Evolutionary conservation across 2,888 invertebrate genomes (phyloP), one percentile per base, ranked within the genome.

Genomic region (Uloborus plumipes): DNA sequence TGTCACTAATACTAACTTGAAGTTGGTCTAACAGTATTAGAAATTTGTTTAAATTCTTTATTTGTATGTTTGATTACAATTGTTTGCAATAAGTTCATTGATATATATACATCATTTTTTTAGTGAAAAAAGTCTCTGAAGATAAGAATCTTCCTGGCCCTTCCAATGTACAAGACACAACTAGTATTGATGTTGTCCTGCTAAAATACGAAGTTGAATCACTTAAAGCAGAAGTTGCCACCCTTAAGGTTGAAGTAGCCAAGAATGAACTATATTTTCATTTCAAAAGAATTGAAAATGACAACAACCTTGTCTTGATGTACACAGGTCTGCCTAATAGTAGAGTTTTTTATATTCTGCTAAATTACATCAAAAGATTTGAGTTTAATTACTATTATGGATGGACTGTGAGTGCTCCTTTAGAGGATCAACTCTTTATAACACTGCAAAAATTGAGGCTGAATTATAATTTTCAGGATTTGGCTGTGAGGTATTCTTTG

Each of bases 351-450:
- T 16, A 61, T 61, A 61, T 61, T 15, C 20, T 61, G 13, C 13
- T 61, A 3, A 61, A 61, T 26, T 61, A 61, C 7, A 26, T 61
- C 15, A 18, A n/a, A n/a, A 16, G 61, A 20, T 61, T 61, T 9
- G 61, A 61, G 3, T 22, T 61, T 20, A 61, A 61, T 15, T 61
- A 61, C 7, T 61, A 61, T 61, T 61, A 61, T 61, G 61, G 26
- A 15, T 61, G 20, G 2, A 61, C 15, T 3, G 20, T 61, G 14
- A 61, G n/a, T 61, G 16, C 15, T 22, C 15, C n/a, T 18, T 61
- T 61, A 22, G 11, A 61, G 20, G 61, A 61, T 20, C 61, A 2
- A 7, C 20, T 61, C 2, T 61, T 61, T 3, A 9, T 61, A 6
- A 18, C 20, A 18, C 7, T 61, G 3, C 16, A 18, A 20, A 61